Base-by-base conservation (phyloP, 2,888 invertebrate genomes). In the Cotesia congregata region DNA sequence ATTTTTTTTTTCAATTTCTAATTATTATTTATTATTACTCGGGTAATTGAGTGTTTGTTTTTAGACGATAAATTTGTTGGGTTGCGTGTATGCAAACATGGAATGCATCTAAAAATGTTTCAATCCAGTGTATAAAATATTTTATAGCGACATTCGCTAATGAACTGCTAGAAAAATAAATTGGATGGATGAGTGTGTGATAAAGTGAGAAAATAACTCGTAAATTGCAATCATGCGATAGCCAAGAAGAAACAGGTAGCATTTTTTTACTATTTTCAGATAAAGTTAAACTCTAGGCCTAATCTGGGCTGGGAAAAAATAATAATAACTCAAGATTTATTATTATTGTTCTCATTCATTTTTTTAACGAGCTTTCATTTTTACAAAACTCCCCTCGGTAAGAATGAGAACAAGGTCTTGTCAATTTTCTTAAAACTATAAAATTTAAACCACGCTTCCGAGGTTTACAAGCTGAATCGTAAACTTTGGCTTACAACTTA, bases 181-280 rank as follows among this genome's bases (percentile, higher is more conserved):
- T 78, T 72, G 77, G 71, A 82, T 77, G 77, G 64, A 82, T 77
- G 77, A 64, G 79, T 72, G 78, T 77, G 75, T 67, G 77, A 78
- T 77, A 76, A 75, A 76, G 77, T 67, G 76, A 60, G 77, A 61
- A 72, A 77, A 76, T 71, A 74, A 74, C 83, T 83, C 85, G 86
- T 86, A 86, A 86, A 86, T 86, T 82, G 85, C 82, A 86, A 86
- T 86, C 83, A 84, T 82, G 82, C 73, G 64, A 76, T 80, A 50
- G 50, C 12, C 12, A 7, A 4, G 7, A 50, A 50, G 50, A 50
- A 50, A 7, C 50, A 1, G 78, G 80, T 76, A 61, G 15, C 30
- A 71, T 71, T 71, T 61, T 71, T 61, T 50, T 50, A 50, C 12
- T 50, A 50, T 50, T 50, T 50, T 1, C 9, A 50, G 12, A 50